Evolutionary conservation across 2,888 invertebrate genomes (phyloP), one percentile per base, ranked within the genome.

Genomic region (Phortica okadai): DNA sequence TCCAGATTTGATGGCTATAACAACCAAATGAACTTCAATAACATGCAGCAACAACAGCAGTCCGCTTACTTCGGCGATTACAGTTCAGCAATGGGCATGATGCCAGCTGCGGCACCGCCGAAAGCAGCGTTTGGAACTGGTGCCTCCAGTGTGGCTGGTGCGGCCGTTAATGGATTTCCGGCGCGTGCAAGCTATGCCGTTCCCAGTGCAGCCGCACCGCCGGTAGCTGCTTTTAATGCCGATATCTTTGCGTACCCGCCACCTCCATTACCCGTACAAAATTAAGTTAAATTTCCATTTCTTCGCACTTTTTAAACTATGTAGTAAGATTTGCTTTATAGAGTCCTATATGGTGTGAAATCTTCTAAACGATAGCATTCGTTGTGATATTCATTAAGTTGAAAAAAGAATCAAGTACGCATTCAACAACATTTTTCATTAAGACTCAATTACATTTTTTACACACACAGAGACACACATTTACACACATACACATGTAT

Each of bases 221-320:
- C 81, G 73, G 84, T 86, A 77, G 21, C 33, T 11, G 75, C 76
- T n/a, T 72, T 72, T 33, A 81, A 81, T 73, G 66, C 84, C 62
- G 88, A 86, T 78, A 89, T 90, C 85, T 91, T 88, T 80, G 88
- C 91, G 64, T 90, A 90, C 82, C 91, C 91, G 76, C 91, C 91
- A 80, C 91, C 91, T 67, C 91, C 91, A 77, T 84, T 91, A 82
- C 91, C 91, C 77, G 91, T 90, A 84, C 90, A 90, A 83, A 91
- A 91, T 82, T 91, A 90, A 89, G 74, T 69, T 45, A 69, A 42
- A 66, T 42, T 70, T 72, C 33, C 5, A 54, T 72, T 54, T 11
- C 16, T 56, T 56, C 14, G 54, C 50, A 14, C 66, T 14, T 41
- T 67, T 67, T 44, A 67, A 67, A 64, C 41, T 82, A 81, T 83